These are phyloP conservation scores for Prunella himalayana DNA, from an alignment of 2,113 vertebrate genomes.

Conservation along the genomic window DNA sequence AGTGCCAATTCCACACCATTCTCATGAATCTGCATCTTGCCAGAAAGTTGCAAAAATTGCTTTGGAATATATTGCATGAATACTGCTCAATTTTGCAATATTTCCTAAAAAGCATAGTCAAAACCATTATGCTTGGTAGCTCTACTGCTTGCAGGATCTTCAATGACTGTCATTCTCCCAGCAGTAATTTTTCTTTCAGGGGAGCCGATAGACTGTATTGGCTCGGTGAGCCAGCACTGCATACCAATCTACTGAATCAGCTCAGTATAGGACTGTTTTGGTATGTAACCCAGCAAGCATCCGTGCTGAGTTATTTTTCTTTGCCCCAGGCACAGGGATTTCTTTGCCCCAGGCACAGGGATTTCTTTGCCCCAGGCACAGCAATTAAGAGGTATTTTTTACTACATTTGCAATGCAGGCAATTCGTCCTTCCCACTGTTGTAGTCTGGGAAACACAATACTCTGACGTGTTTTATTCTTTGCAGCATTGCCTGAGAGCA, in stretches of 20 bases:
- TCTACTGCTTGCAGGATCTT: not conserved
- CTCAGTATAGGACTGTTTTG: not conserved
- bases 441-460: not conserved
- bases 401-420: constrained; percentile 4
- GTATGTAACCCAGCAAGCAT: constrained; percentile 35
- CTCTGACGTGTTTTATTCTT: not conserved
- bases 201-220: not conserved
- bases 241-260: constrained; percentile 51
- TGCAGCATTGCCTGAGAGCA: not conserved
- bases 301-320: constrained; percentile 31
- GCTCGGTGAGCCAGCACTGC: not conserved
- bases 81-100: not conserved
- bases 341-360: no score
- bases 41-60: not conserved
- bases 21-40: not conserved
- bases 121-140: not conserved
- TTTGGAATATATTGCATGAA: not conserved
- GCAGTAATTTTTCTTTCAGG: not conserved
- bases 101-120: not conserved
- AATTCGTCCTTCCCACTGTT: not conserved
- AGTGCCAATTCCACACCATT: not conserved
- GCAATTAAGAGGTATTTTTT: constrained; percentile 27
- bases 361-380: constrained; percentile 35
- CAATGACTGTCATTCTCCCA: not conserved
- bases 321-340: constrained; percentile 29